Percentiles rank a stretch among this genome's conserved stretches.
Evolutionary conservation across 2,113 vertebrate species (phyloP).

Genomic region (Rattus norvegicus): DNA sequence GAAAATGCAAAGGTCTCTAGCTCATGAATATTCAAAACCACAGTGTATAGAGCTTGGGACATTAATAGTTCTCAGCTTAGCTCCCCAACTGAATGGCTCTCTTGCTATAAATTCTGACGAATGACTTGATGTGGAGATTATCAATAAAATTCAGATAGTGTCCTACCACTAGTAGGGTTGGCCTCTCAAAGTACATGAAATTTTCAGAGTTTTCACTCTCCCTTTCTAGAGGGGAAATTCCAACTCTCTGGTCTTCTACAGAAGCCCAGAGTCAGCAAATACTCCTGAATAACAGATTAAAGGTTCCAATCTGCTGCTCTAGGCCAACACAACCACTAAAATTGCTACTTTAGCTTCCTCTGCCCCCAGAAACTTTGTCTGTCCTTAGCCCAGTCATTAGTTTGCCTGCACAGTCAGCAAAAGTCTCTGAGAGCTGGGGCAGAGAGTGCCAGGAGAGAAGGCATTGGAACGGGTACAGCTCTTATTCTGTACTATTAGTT

Average conservation of each 20-base stretch:
- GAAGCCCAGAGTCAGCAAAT: neutral
- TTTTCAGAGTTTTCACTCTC: neutral
- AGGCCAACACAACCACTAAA: neutral
- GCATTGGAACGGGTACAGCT: neutral
- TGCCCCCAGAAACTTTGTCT: neutral
- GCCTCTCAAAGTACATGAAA: neutral
- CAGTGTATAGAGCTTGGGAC: neutral
- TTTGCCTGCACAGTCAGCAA: constrained; percentile 34
- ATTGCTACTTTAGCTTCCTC: constrained; percentile 39
- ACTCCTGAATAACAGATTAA: neutral
- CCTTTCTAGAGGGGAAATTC: neutral
- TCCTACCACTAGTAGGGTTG: neutral
- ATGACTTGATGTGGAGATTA: neutral
- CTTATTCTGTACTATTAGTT: neutral
- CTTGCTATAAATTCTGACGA: neutral
- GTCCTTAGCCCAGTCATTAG: constrained; percentile 18
- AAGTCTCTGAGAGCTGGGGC: neutral
- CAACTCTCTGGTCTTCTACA: neutral
- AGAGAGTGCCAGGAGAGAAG: neutral
- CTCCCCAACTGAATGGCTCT: neutral
- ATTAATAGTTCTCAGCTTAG: neutral
- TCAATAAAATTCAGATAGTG: neutral
- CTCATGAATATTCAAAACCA: neutral
- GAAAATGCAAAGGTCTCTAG: neutral
- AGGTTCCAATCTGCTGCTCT: constrained; percentile 25